phyloP scores from a whole-genome alignment of 1,140 invertebrate genomes.

The Polyergus mexicanus region DNA sequence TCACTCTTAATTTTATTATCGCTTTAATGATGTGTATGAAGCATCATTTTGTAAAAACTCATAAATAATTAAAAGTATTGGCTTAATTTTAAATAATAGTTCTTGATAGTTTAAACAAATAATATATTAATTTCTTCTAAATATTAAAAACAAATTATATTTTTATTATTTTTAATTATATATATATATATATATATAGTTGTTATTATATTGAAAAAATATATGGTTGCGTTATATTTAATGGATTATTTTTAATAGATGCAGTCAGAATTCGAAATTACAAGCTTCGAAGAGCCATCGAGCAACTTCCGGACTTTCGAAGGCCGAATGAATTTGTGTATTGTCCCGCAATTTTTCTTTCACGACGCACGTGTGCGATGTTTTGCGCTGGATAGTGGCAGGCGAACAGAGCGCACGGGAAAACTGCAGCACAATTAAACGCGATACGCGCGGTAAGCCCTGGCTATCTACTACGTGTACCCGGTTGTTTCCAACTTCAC shows the following conservation, averaged over 20 bases:
- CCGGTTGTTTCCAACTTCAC: constrained; percentile 52
- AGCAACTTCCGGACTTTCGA: constrained; percentile 46
- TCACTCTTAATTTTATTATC: constrained; percentile 33
- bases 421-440: constrained; percentile 44
- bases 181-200: neutral
- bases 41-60: no score
- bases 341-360: constrained; percentile 54
- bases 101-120: no score
- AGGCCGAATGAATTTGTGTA: constrained; percentile 40
- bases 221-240: neutral
- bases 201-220: constrained; percentile 2
- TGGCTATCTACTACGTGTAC: constrained; percentile 32
- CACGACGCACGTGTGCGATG: constrained; percentile 28
- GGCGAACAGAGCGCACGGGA: neutral
- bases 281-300: constrained; percentile 34
- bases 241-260: constrained; percentile 26
- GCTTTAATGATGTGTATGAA: neutral
- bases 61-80: no score
- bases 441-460: constrained; percentile 46
- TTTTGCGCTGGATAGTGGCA: constrained; percentile 14
- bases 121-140: neutral
- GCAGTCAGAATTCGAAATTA: constrained; percentile 20
- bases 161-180: neutral
- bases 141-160: neutral
- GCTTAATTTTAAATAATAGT: no score